Evolutionary conservation across 2,888 invertebrate genomes (phyloP), one percentile per base, ranked within the genome.

Genomic region (Gastracanthus pulcherrimus): DNA sequence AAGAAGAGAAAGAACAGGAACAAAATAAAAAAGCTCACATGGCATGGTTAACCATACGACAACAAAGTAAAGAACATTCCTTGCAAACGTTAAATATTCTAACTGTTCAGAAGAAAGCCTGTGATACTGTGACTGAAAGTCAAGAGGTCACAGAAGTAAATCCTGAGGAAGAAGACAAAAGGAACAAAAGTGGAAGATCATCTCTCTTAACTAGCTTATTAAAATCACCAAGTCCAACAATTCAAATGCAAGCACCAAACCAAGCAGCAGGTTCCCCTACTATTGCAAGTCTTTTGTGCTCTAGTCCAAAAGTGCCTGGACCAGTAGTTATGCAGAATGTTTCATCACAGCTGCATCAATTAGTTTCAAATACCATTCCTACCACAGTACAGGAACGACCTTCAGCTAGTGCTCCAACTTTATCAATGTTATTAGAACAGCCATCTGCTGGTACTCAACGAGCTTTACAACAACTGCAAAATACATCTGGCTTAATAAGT

Each of bases 151-250:
- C 58, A 29, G 88, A 89, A 75, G 26, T 86, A 85, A 3, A 86
- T 88, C 79, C 90, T 88, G 84, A 92, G 88, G 86, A 86, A 2
- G 90, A 90, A 9, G 88, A 89, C 31, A 89, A 89, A 76, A 89
- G 87, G 72, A 88, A 85, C 66, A 87, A 86, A 55, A 89, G 88
- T 3, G 90, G 89, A 13, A 87, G 88, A 62, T 90, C 94, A 7
- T 97, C 97, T 0, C 92, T 98, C 60, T 92, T 98, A 66, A 97
- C 97, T 9, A 97, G 97, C 64, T 92, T 98, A 48, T 92, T 98
- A 5, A 97, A 97, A 90, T 95, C 95, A 62, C 94, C 94, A 0
- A 94, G 94, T 36, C 94, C 94, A 74, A 90, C 94, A 70, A 88
- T 87, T 7, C 90, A 91, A 76, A 87, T 90, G 38, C 89, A 89